Evolutionary conservation across 2,888 invertebrate genomes (phyloP).

Genomic region (Microdon myrmicae): DNA sequence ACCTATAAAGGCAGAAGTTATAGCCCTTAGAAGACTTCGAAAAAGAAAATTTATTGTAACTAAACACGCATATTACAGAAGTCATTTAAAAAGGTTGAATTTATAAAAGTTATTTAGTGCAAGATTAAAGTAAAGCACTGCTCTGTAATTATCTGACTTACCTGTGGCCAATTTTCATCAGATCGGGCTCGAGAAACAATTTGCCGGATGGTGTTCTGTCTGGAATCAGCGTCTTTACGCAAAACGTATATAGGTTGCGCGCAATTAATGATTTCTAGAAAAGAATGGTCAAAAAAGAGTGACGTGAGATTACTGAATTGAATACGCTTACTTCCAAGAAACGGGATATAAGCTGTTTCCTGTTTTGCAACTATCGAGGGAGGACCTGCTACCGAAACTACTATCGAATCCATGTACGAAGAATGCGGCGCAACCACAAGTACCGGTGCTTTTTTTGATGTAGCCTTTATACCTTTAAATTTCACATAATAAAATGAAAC

Average conservation of each 20-base stretch:
- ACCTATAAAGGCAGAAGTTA: conserved; percentile 69
- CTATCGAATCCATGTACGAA: conserved; percentile 88
- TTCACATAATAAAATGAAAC: conserved; percentile 86
- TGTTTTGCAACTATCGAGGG: conserved; percentile 91
- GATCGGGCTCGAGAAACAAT: conserved; percentile 87
- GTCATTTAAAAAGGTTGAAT: too few species aligned
- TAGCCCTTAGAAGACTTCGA: too few species aligned
- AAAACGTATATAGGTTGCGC: conserved; percentile 96
- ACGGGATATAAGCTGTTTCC: conserved; percentile 82
- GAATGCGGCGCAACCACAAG: conserved; percentile 91
- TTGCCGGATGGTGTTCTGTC: conserved; percentile 89
- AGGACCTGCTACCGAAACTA: conserved; percentile 83
- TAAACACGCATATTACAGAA: too few species aligned
- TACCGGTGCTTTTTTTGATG: conserved; percentile 80
- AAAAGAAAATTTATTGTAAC: too few species aligned
- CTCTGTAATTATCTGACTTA: conserved; percentile 63
- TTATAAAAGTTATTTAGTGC: too few species aligned
- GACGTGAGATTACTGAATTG: not conserved
- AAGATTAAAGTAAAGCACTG: too few species aligned
- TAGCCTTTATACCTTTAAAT: conserved; percentile 76
- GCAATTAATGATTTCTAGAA: conserved; percentile 87
- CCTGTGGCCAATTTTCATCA: conserved; percentile 89
- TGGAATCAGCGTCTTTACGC: conserved; percentile 91
- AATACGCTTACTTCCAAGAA: conserved; percentile 85
- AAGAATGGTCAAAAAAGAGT: too few species aligned